Conservation (phyloP, 2,888 invertebrate species). For the Callimorpha dominula region DNA sequence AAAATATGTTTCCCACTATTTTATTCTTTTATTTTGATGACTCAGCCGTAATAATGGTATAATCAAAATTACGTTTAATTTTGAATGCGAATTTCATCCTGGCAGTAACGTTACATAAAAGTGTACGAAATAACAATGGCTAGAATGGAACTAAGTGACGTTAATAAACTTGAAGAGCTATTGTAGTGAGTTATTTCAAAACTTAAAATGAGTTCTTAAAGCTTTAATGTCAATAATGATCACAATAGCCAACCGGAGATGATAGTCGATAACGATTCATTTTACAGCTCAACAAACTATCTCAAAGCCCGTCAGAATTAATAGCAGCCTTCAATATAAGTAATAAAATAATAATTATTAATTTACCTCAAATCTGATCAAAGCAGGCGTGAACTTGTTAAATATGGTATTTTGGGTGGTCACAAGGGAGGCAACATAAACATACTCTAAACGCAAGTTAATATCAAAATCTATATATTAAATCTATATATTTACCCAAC, state of each 20-base stretch:
- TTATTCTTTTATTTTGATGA: not conserved
- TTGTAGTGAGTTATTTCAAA: not conserved
- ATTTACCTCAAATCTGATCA: not conserved
- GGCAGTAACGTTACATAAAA: not conserved
- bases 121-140: too few species aligned
- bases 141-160: too few species aligned
- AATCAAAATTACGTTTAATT: not conserved
- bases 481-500: slow-evolving; percentile 4
- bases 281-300: not conserved
- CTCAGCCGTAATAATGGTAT: not conserved
- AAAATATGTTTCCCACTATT: not conserved
- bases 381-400: slow-evolving; percentile 16
- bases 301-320: not conserved
- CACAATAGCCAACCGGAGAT: not conserved
- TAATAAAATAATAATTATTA: not conserved
- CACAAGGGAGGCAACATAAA: slow-evolving; percentile 2
- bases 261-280: not conserved
- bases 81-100: not conserved
- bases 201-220: not conserved
- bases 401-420: not conserved
- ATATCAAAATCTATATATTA: too few species aligned
- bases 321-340: not conserved
- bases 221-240: not conserved
- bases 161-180: not conserved
- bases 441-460: not conserved